Base-by-base conservation (phyloP, 1,140 invertebrate genomes). In the Sminthurides bifidus region DNA sequence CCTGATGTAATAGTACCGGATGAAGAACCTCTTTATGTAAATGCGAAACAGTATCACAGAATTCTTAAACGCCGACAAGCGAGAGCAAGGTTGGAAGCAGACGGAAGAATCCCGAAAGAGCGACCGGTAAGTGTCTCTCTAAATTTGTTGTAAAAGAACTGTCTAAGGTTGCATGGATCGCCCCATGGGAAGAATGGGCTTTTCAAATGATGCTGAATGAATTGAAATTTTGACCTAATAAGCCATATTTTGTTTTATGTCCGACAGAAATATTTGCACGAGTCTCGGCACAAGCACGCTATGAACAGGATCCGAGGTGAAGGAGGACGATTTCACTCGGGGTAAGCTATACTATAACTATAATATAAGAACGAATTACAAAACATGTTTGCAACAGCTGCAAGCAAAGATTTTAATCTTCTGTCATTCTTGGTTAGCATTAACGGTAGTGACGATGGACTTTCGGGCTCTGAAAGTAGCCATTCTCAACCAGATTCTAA, bases 251-350 rank as follows among this genome's bases (percentile, higher is more conserved):
- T 44, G 17, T 44, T 48, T 48, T 50, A 5, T 21, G 14, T 56
- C n/a, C 24, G 33, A 30, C 15, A 93, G 84, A 98, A 97, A 90
- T 98, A 98, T 70, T 76, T 98, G n/a, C 94, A 98, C 66, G 94
- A 98, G 74, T 98, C 93, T 10, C 75, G 95, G 54, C 95, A 98
- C 74, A 77, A 86, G 65, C 95, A 98, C 70, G 95, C 95, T 0
- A 92, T 98, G 87, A 98, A 98, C 71, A 78, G 95, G 68, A 85
- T 92, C 65, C 76, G 95, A 54, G 94, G 94, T 5, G 91, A 94
- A 74, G 95, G 94, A 45, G 95, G 95, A 1, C 76, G 94, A 54
- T 98, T 98, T 67, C 86, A 92, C 70, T 87, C 88, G 21, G 81
- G 82, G 24, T 60, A 49, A 45, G 45, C n/a, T n/a, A n/a, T 54